Percentiles rank a stretch among this genome's conserved stretches.
phyloP scores from a whole-genome alignment of 2,888 invertebrate genomes.

The Prosopocoilus inquinatus region DNA sequence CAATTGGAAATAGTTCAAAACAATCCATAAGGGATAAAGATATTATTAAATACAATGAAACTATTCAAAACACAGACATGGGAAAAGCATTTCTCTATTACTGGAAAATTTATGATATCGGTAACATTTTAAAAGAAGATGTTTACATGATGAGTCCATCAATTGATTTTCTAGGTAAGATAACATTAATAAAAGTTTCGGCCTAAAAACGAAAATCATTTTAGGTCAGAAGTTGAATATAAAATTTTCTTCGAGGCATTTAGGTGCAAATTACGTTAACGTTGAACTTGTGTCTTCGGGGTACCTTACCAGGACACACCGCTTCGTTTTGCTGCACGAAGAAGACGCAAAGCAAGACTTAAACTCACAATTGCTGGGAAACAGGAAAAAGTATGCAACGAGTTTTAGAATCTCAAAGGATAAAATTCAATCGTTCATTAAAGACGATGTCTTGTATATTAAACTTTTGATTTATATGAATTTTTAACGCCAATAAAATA shows the following conservation, averaged over 20 bases:
- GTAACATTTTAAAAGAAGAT: constrained; percentile 33
- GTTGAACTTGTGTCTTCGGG: constrained; percentile 34
- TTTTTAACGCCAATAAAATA: background rate
- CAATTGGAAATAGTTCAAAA: background rate
- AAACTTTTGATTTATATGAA: constrained; percentile 56
- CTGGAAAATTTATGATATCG: constrained; percentile 40
- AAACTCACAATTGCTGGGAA: constrained; percentile 36
- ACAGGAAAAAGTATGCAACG: constrained; percentile 29
- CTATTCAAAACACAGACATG: constrained; percentile 33
- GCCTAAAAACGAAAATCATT: constrained; percentile 22
- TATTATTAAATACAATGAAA: constrained; percentile 38
- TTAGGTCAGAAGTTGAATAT: constrained; percentile 39
- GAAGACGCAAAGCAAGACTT: constrained; percentile 31
- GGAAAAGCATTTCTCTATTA: constrained; percentile 41
- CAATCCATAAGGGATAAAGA: constrained; percentile 26
- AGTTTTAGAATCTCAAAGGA: constrained; percentile 51
- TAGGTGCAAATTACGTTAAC: constrained; percentile 32
- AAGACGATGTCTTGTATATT: constrained; percentile 52
- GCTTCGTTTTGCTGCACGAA: constrained; percentile 38
- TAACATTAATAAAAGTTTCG: background rate
- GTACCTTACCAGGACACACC: constrained; percentile 43
- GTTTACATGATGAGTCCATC: constrained; percentile 35
- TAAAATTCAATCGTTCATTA: constrained; percentile 51
- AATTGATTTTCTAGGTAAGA: constrained; percentile 28
- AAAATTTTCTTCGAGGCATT: constrained; percentile 38